Conservation (phyloP, 1,140 invertebrate genomes). For the Chymomyza costata region DNA sequence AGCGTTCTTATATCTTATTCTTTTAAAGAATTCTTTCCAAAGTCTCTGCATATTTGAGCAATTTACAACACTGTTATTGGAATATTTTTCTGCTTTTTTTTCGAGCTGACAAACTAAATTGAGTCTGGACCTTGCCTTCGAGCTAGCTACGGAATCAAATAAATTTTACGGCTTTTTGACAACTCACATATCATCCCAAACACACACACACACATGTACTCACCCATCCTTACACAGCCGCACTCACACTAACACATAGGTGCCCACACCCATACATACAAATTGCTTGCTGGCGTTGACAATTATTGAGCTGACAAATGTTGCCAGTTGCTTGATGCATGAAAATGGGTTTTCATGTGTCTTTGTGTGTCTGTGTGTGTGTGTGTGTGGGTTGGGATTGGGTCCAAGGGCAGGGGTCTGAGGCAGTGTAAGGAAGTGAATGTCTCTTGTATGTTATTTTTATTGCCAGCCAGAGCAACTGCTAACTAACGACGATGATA, state of each 20-base stretch:
- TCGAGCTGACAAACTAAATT: constrained; percentile 66
- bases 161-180: constrained; percentile 56
- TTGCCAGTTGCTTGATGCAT: constrained; percentile 1
- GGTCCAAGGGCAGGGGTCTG: not conserved
- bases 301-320: constrained; percentile 68
- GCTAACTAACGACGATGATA: too few relatives aligned
- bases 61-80: too few relatives aligned
- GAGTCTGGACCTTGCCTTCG: too few relatives aligned
- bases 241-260: constrained; percentile 22
- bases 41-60: too few relatives aligned
- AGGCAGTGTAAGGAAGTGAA: not conserved
- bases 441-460: too few relatives aligned
- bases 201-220: constrained; percentile 26
- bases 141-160: constrained; percentile 41
- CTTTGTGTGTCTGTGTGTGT: too few relatives aligned
- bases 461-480: too few relatives aligned
- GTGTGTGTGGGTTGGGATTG: not conserved
- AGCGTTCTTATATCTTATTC: too few relatives aligned
- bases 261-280: too few relatives aligned
- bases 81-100: constrained; percentile 47
- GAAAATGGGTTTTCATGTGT: too few relatives aligned
- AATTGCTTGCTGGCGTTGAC: constrained; percentile 33
- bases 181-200: constrained; percentile 38
- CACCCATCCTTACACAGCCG: constrained; percentile 12
- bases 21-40: too few relatives aligned